A percentile compares a stretch with the other conserved stretches of the same genome.
Evolutionary conservation across 2,797 vertebrate species (phyloP).

Genomic region (Pseudocheirus occidentalis): DNA sequence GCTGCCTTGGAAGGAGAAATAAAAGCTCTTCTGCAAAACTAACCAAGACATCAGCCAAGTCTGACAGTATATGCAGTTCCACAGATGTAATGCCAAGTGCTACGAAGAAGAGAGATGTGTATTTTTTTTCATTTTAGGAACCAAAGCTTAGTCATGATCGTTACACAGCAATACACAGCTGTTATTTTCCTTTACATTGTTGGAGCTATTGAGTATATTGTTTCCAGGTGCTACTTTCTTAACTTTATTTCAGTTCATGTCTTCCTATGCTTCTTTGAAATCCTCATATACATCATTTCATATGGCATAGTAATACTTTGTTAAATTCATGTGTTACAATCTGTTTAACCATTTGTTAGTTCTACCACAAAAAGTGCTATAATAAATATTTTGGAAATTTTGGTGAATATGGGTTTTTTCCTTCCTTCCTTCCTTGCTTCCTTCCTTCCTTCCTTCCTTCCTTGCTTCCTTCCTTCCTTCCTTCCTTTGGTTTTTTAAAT

Average conservation of each 20-base stretch:
- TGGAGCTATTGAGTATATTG: background rate
- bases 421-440: background rate
- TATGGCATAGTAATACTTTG: background rate
- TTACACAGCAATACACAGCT: background rate
- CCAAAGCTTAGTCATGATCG: background rate
- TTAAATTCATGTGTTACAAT: background rate
- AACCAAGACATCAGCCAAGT: background rate
- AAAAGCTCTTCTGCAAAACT: background rate
- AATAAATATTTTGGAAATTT: background rate
- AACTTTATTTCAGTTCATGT: background rate
- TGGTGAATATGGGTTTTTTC: background rate
- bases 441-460: too few relatives aligned
- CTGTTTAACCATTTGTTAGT: background rate
- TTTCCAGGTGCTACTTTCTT: background rate
- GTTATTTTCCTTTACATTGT: background rate
- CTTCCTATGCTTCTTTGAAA: background rate
- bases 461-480: too few relatives aligned
- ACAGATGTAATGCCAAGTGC: background rate
- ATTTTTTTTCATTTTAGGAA: background rate
- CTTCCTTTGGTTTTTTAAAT: too few relatives aligned
- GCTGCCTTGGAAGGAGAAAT: background rate
- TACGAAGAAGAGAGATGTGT: background rate
- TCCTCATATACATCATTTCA: background rate
- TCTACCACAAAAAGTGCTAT: background rate
- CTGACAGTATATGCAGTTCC: too few relatives aligned